Evolutionary conservation across 1,140 invertebrate genomes (phyloP).

Genomic region (Acromyrmex heyeri): DNA sequence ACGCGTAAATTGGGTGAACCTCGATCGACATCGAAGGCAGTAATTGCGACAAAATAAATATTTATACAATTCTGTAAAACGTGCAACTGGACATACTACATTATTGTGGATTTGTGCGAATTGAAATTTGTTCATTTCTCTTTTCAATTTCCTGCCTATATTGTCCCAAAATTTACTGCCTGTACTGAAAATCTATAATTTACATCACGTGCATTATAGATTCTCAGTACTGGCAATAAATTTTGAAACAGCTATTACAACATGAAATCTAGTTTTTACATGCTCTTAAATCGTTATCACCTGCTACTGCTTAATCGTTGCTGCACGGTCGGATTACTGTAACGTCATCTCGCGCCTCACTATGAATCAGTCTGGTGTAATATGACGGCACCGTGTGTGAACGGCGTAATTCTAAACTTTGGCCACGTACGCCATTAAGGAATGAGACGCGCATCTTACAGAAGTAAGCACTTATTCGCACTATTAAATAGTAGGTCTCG

Average conservation of each 20-base stretch:
- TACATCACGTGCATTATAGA: too few species aligned
- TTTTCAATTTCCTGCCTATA: not conserved
- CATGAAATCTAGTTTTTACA: not conserved
- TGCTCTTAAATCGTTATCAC: conserved; percentile 64
- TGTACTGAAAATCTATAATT: too few species aligned
- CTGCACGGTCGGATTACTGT: conserved; percentile 51
- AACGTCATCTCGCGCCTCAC: conserved; percentile 66
- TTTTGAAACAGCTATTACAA: too few species aligned
- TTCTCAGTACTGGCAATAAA: too few species aligned
- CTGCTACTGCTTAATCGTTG: conserved; percentile 54
- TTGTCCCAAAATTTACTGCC: too few species aligned
- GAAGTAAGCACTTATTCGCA: conserved; percentile 11
- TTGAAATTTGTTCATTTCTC: not conserved
- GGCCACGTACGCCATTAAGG: not conserved
- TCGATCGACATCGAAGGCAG: conserved; percentile 8
- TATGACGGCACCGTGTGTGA: not conserved
- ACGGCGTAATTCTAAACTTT: conserved; percentile 38
- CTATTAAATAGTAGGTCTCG: conserved; percentile 22
- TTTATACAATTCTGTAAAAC: conserved; percentile 70
- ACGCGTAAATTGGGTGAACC: not conserved
- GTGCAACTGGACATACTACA: conserved; percentile 14
- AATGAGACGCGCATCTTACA: conserved; percentile 23
- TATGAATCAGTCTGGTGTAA: conserved; percentile 60
- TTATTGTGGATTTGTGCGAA: not conserved
- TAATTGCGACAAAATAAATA: conserved; percentile 58